Percentiles rank a stretch among this genome's conserved stretches.
phyloP scores from a whole-genome alignment of 1,140 invertebrate species.

The Drosophila novamexicana region DNA sequence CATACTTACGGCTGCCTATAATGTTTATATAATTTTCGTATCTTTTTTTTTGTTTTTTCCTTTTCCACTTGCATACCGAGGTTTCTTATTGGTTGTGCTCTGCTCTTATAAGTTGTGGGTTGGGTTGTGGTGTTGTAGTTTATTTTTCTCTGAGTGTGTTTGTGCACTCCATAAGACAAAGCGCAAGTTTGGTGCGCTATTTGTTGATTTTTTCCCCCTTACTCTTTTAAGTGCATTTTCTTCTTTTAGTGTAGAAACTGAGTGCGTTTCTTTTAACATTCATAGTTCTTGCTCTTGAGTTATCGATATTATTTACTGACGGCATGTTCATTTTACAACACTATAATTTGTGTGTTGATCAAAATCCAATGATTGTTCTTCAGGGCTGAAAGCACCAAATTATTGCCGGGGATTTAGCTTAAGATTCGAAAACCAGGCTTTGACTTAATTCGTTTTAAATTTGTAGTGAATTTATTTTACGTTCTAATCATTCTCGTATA shows the following conservation, averaged over 20 bases:
- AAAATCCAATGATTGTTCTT: too few relatives aligned
- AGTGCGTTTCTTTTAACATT: too few relatives aligned
- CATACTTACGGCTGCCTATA: slow-evolving; percentile 74
- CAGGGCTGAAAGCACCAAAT: too few relatives aligned
- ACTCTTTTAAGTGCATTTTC: neutral
- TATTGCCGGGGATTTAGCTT: too few relatives aligned
- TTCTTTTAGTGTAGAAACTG: neutral
- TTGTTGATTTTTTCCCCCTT: neutral
- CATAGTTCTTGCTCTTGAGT: too few relatives aligned
- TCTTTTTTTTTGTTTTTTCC: slow-evolving; percentile 47
- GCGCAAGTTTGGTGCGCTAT: neutral
- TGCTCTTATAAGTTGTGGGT: slow-evolving; percentile 57
- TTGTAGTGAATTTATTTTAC: too few relatives aligned
- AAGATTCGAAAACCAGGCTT: too few relatives aligned
- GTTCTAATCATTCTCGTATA: too few relatives aligned
- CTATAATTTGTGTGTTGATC: too few relatives aligned
- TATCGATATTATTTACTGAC: too few relatives aligned
- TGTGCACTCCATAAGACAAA: slow-evolving; percentile 30
- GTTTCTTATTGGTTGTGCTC: slow-evolving; percentile 44
- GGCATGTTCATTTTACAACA: too few relatives aligned
- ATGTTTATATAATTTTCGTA: slow-evolving; percentile 82
- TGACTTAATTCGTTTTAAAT: too few relatives aligned
- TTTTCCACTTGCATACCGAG: slow-evolving; percentile 68
- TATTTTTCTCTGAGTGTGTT: slow-evolving; percentile 4
- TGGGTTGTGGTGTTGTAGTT: slow-evolving; percentile 41